phyloP scores from a whole-genome alignment of 2,888 invertebrate genomes.

The Synergus laeviventris region DNA sequence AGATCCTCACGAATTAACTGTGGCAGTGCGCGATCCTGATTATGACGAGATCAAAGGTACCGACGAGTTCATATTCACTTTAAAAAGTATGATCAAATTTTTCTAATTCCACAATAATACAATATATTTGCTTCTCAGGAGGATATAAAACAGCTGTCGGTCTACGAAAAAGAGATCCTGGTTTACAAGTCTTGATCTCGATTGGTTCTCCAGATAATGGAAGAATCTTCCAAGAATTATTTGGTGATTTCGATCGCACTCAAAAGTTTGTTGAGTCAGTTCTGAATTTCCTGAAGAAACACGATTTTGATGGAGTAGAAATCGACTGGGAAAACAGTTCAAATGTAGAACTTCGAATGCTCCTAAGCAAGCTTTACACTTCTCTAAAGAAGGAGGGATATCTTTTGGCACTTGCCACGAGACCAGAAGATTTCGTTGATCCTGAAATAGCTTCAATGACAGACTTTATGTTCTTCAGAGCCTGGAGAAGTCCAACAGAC shows the following conservation, averaged over 20 bases:
- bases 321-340: slow-evolving; percentile 80
- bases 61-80: not conserved
- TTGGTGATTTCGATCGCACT: slow-evolving; percentile 76
- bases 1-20: slow-evolving; percentile 81
- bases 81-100: not conserved
- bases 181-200: slow-evolving; percentile 84
- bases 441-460: slow-evolving; percentile 79
- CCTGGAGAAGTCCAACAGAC: slow-evolving; percentile 76
- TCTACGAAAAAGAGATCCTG: slow-evolving; percentile 82
- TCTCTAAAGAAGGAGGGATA: slow-evolving; percentile 78
- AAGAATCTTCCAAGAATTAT: slow-evolving; percentile 81
- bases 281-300: slow-evolving; percentile 80
- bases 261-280: slow-evolving; percentile 82
- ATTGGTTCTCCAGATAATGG: slow-evolving; percentile 78
- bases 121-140: slow-evolving; percentile 74
- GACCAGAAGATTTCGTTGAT: slow-evolving; percentile 83
- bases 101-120: slow-evolving; percentile 16
- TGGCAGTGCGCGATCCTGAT: slow-evolving; percentile 83
- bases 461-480: slow-evolving; percentile 84
- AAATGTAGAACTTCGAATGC: slow-evolving; percentile 78
- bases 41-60: slow-evolving; percentile 85
- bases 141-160: slow-evolving; percentile 85
- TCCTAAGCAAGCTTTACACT: slow-evolving; percentile 80
- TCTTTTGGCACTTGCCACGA: slow-evolving; percentile 79
- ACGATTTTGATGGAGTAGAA: slow-evolving; percentile 89